phyloP scores from a whole-genome alignment of 2,888 invertebrate genomes.

The Eulithis testata region DNA sequence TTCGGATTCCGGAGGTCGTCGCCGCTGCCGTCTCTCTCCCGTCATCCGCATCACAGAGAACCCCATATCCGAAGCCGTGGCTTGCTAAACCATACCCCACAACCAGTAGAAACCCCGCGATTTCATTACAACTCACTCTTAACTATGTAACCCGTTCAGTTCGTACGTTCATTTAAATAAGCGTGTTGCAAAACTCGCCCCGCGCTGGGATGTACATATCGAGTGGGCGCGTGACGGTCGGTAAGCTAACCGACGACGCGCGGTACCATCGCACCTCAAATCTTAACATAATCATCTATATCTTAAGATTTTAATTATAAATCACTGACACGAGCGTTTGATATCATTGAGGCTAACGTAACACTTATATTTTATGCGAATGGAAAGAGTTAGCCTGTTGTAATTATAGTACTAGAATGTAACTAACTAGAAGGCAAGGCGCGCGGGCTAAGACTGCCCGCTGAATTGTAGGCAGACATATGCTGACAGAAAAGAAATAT shows the following conservation, averaged over 20 bases:
- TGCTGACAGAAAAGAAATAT: neutral
- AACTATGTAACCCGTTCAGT: conserved; percentile 4
- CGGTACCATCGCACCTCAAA: conserved; percentile 3
- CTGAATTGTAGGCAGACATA: neutral
- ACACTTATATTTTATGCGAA: conserved; percentile 49
- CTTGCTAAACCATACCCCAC: conserved; percentile 83
- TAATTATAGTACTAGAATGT: conserved; percentile 53
- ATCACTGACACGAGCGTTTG: conserved; percentile 52
- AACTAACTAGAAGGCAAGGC: conserved; percentile 42
- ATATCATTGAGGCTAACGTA: conserved; percentile 53
- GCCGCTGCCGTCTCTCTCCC: conserved; percentile 82
- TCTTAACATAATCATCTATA: conserved; percentile 46
- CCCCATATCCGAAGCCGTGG: conserved; percentile 90
- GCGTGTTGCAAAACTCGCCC: conserved; percentile 11
- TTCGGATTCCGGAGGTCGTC: conserved; percentile 73
- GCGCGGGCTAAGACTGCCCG: conserved; percentile 16
- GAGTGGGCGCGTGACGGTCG: conserved; percentile 14
- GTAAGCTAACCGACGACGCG: neutral
- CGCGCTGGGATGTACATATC: conserved; percentile 57
- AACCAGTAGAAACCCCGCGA: conserved; percentile 14
- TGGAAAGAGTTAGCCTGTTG: conserved; percentile 48
- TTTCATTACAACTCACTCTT: conserved; percentile 17
- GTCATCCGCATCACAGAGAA: conserved; percentile 92
- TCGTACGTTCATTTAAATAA: conserved; percentile 10
- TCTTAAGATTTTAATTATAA: conserved; percentile 55